These are phyloP conservation scores for Archips xylosteana DNA, from an alignment of 2,888 invertebrate genomes.

Conservation along the genomic window DNA sequence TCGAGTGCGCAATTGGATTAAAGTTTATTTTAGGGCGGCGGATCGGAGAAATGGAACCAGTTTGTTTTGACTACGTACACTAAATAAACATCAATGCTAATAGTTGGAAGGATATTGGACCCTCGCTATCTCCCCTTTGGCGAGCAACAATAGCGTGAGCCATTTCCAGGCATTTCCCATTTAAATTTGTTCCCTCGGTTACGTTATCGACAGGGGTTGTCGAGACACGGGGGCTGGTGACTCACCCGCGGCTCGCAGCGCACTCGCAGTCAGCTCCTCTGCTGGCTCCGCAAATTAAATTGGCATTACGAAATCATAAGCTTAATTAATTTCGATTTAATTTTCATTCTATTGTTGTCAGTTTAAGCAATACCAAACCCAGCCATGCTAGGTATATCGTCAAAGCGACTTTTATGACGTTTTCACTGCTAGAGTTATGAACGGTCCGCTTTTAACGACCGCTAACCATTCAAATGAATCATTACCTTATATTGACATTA, in stretches of 20 bases:
- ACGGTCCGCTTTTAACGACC: constrained; percentile 3
- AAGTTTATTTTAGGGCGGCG: constrained; percentile 48
- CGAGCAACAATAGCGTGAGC: constrained; percentile 78
- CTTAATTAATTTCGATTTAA: background rate
- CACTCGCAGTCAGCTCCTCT: constrained; percentile 4
- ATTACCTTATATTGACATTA: constrained; percentile 1
- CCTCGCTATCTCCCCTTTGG: constrained; percentile 74
- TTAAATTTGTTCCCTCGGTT: constrained; percentile 78
- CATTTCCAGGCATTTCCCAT: constrained; percentile 82
- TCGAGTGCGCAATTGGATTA: constrained; percentile 36
- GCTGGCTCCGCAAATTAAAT: background rate
- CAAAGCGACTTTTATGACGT: background rate
- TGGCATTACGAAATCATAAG: background rate
- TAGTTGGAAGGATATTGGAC: constrained; percentile 71
- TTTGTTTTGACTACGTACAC: constrained; percentile 75
- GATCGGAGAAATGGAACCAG: constrained; percentile 48
- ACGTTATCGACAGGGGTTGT: constrained; percentile 67
- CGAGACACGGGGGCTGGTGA: constrained; percentile 45
- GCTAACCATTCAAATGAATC: constrained; percentile 10
- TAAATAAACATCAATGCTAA: constrained; percentile 77
- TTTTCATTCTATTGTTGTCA: background rate
- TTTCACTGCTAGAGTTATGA: background rate
- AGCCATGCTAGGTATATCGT: background rate
- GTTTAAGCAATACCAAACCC: background rate
- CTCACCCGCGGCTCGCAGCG: constrained; percentile 19